Percentiles rank a stretch among this genome's conserved stretches.
Conservation (phyloP, 2,888 invertebrate genomes). For the Catocala nupta region DNA sequence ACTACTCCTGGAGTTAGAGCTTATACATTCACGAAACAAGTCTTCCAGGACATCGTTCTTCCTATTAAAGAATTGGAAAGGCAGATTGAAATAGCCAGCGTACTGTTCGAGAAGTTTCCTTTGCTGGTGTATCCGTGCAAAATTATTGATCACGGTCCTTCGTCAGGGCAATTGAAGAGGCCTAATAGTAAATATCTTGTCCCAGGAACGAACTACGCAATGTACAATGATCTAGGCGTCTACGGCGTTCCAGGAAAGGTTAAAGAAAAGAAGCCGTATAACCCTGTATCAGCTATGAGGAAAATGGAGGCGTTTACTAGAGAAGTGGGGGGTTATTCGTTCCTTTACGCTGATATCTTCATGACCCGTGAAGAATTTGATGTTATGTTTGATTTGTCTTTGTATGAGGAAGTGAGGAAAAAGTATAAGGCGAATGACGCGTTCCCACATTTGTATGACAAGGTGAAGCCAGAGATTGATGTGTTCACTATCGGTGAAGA, state of each 20-base stretch:
- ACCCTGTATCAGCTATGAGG: slow-evolving; percentile 89
- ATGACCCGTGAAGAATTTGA: slow-evolving; percentile 89
- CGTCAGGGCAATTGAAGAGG: slow-evolving; percentile 86
- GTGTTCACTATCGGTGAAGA: slow-evolving; percentile 87
- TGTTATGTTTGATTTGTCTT: slow-evolving; percentile 89
- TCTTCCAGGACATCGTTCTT: slow-evolving; percentile 91
- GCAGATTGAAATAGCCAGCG: slow-evolving; percentile 87
- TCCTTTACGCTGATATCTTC: slow-evolving; percentile 91
- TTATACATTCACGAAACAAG: slow-evolving; percentile 91
- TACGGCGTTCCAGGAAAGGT: slow-evolving; percentile 90
- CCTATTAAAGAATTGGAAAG: slow-evolving; percentile 89
- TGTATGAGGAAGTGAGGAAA: slow-evolving; percentile 88
- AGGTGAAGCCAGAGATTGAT: slow-evolving; percentile 90
- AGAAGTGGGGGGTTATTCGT: slow-evolving; percentile 90
- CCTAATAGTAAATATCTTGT: slow-evolving; percentile 88
- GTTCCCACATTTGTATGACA: slow-evolving; percentile 90
- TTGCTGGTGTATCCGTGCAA: slow-evolving; percentile 90
- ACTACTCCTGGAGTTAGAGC: slow-evolving; percentile 90
- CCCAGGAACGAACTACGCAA: slow-evolving; percentile 89
- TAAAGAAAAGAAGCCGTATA: slow-evolving; percentile 87
- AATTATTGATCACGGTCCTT: slow-evolving; percentile 88
- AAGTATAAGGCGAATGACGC: slow-evolving; percentile 88
- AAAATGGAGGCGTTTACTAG: slow-evolving; percentile 91
- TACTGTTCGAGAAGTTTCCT: slow-evolving; percentile 89
- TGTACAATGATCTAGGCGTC: slow-evolving; percentile 91